These are phyloP conservation scores for Digitonthophagus gazella DNA, from an alignment of 2,888 invertebrate species.

Conservation along the genomic window DNA sequence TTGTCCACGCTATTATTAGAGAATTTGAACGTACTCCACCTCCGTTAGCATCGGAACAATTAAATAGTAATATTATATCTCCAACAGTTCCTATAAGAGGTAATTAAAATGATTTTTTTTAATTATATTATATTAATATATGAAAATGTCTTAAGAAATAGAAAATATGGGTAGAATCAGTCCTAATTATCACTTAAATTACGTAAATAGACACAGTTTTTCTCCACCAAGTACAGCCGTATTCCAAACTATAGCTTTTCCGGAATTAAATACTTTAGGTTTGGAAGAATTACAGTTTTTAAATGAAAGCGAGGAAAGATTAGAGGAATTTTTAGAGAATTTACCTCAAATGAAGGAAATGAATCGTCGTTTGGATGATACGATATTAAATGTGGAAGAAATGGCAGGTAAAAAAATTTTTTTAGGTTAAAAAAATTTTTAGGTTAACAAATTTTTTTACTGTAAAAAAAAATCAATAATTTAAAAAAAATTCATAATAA, in stretches of 20 bases:
- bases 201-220: slow-evolving; percentile 37
- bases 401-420: slow-evolving; percentile 56
- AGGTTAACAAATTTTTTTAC: too few relatives aligned
- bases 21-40: slow-evolving; percentile 71
- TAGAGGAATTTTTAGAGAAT: slow-evolving; percentile 72
- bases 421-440: neutral
- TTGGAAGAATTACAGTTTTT: slow-evolving; percentile 69
- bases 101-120: slow-evolving; percentile 9
- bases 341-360: slow-evolving; percentile 66
- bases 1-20: slow-evolving; percentile 76
- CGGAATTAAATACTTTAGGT: slow-evolving; percentile 54
- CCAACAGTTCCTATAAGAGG: slow-evolving; percentile 36
- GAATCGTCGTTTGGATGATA: slow-evolving; percentile 67
- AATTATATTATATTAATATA: slow-evolving; percentile 19
- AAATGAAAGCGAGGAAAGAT: slow-evolving; percentile 66
- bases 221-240: slow-evolving; percentile 39
- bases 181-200: slow-evolving; percentile 40
- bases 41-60: slow-evolving; percentile 43
- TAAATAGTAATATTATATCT: slow-evolving; percentile 34
- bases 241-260: slow-evolving; percentile 48
- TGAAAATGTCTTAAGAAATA: slow-evolving; percentile 37
- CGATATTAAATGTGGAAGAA: slow-evolving; percentile 70
- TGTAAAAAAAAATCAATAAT: too few relatives aligned
- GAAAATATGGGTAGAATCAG: slow-evolving; percentile 41
- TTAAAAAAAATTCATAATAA: too few relatives aligned